Evolutionary conservation across 1,140 invertebrate genomes (phyloP), one percentile per base, ranked within the genome.

Genomic region (Cotesia chilonis): DNA sequence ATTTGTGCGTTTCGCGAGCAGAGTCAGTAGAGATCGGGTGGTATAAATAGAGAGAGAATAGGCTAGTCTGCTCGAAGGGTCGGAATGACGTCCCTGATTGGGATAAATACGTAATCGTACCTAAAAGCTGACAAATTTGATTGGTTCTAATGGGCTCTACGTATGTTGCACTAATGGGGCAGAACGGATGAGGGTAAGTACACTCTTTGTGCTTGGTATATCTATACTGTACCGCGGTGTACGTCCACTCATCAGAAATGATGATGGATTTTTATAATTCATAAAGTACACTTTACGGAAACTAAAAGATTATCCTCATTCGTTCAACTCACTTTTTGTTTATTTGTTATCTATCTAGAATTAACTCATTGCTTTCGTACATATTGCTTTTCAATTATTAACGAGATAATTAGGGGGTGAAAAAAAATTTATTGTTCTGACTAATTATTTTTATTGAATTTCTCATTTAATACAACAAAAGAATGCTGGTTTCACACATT

Each of bases 91-190:
- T 73, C 65, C 67, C 68, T 78, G 74, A 78, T 74, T 74, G 77
- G 71, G 75, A 78, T 78, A 75, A 77, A 78, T 78, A 77, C 70
- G 72, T 77, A 78, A 78, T 79, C 76, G 76, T 72, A 76, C 41
- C 76, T 79, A 75, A 79, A 77, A 77, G 74, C 77, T 73, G 76
- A 79, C 76, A 76, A 79, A 77, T 79, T 75, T 77, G 74, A 79
- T 79, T 74, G 73, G 64, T 64, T 70, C 76, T 79, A 77, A 79
- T 79, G 76, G 73, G 66, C 51, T 72, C 38, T 65, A 76, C 73
- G 59, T 70, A 69, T 73, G 59, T 52, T 36, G 14, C 66, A 52
- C 70, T 75, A 77, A 74, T 71, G 74, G 64, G 63, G 63, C 14
- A 47, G 41, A 65, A 65, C 41, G 63, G 37, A 51, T n/a, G 35